Percentiles rank a stretch among this genome's conserved stretches.
These are phyloP conservation scores for Paramormyrops hopkinsi DNA, from an alignment of 2,797 vertebrate species.

Conservation along the genomic window DNA sequence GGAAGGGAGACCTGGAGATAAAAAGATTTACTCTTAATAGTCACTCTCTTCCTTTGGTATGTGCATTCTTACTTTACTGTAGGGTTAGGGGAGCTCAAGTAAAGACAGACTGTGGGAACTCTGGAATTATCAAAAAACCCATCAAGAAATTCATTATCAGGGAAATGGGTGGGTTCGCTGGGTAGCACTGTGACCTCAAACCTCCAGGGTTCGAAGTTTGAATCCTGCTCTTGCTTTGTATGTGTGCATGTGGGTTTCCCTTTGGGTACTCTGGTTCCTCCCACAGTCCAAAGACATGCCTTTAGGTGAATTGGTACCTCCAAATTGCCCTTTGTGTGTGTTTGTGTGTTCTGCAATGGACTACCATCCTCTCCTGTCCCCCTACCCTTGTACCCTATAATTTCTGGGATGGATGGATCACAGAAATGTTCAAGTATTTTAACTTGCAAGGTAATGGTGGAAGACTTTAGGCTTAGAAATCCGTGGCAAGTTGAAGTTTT, in stretches of 20 bases:
- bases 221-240: neutral
- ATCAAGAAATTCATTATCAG: neutral
- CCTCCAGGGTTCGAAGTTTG: neutral
- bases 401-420: neutral
- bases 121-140: neutral
- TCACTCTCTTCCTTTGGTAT: slow-evolving; percentile 45
- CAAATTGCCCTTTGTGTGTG: neutral
- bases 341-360: neutral
- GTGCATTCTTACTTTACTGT: slow-evolving; percentile 13
- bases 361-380: neutral
- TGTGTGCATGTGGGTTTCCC: neutral
- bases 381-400: neutral
- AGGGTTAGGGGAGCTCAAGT: neutral
- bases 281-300: neutral
- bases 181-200: neutral
- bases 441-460: neutral
- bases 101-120: neutral
- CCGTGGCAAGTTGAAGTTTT: neutral
- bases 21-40: slow-evolving; percentile 84
- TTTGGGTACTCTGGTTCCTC: neutral
- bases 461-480: neutral
- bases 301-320: neutral
- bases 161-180: neutral
- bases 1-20: slow-evolving; percentile 72
- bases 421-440: neutral